Evolutionary conservation across 2,888 invertebrate genomes (phyloP), one percentile per base, ranked within the genome.

Genomic region (Ommatoiulus sabulosus): DNA sequence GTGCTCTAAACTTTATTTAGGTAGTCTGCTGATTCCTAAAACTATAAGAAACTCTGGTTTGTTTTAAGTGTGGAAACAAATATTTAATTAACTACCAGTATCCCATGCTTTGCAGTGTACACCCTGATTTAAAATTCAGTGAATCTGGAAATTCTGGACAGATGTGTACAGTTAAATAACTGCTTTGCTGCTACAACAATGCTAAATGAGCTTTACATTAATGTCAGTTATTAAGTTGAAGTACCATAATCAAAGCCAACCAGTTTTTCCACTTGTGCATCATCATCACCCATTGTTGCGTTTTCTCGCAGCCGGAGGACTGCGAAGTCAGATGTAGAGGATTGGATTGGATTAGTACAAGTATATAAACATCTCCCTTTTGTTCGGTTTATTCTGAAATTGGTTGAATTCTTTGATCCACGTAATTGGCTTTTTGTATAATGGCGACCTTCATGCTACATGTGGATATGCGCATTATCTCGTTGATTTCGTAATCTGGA

Each of bases 191-290:
- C 10, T 72, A 1, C 72, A 24, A 72, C 5, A 4, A 72, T 5
- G 2, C 24, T 24, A 24, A 20, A 63, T 20, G 24, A 7, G 20
- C 20, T 63, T 12, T 72, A 24, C 0, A 10, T 7, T 72, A 72
- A 72, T 72, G 72, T 8, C 72, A 24, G 24, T 72, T 72, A 72
- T 72, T 72, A 72, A 24, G 72, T 24, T 72, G 72, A 24, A 72
- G n/a, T 24, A 17, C 63, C 24, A 63, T 72, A 24, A 24, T 24
- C 72, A 24, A 24, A 72, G 0, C 24, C 20, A 72, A 24, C 72
- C 24, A 24, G 72, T 72, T 72, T 72, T 24, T 24, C 72, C 24
- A 12, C 20, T 24, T 2, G 24, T 72, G 72, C 72, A 72, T 24
- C 24, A 72, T 72, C 72, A 72, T 72, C 24, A 8, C 24, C 10